phyloP scores from a whole-genome alignment of 2,113 vertebrate genomes.

The Monopterus albus region DNA sequence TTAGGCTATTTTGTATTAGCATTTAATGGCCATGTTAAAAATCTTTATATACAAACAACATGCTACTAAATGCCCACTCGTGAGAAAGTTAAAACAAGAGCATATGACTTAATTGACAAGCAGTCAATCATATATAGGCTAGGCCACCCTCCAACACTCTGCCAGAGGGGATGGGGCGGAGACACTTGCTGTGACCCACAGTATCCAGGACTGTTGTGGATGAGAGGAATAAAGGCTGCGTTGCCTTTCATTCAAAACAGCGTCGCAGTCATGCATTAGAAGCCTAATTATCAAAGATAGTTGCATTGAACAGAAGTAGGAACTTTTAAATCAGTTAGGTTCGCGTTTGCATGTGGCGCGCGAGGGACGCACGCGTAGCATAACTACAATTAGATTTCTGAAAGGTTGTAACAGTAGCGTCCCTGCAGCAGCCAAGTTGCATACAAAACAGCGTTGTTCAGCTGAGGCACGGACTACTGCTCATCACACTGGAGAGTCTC shows the following conservation, averaged over 20 bases:
- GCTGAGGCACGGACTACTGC: constrained; percentile 56
- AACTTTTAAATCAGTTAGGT: constrained; percentile 44
- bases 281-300: background rate
- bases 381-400: constrained; percentile 18
- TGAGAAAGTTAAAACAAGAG: background rate
- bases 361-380: background rate
- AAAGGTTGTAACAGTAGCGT: constrained; percentile 26
- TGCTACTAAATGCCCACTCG: too few relatives aligned
- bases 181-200: constrained; percentile 59
- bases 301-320: background rate
- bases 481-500: constrained; percentile 16
- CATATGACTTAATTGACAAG: background rate
- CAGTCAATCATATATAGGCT: background rate
- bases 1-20: too few relatives aligned
- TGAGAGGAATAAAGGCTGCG: constrained; percentile 60
- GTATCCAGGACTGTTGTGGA: constrained; percentile 61
- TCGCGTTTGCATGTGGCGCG: background rate
- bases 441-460: constrained; percentile 16
- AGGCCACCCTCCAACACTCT: constrained; percentile 4
- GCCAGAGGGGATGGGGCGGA: constrained; percentile 63
- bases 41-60: too few relatives aligned
- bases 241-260: constrained; percentile 35
- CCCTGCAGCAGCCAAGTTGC: constrained; percentile 59
- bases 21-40: too few relatives aligned
- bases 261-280: constrained; percentile 21